phyloP scores from a whole-genome alignment of 2,888 invertebrate genomes.

The Furcula furcula region DNA sequence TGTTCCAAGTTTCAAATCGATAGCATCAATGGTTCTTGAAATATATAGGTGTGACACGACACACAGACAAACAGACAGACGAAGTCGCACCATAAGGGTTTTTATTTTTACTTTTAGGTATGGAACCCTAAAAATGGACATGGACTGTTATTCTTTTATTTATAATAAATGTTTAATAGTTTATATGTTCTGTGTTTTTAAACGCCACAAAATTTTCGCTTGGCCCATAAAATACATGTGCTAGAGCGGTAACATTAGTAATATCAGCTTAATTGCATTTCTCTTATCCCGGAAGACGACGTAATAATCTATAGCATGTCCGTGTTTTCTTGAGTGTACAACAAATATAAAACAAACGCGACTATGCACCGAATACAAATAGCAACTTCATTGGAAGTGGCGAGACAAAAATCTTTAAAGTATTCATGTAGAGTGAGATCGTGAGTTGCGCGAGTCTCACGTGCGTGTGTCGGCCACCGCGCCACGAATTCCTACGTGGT shows the following conservation, averaged over 20 bases:
- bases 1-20: too few species aligned
- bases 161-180: too few species aligned
- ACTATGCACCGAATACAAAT: slow-evolving; percentile 24
- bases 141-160: too few species aligned
- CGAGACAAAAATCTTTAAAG: slow-evolving; percentile 29
- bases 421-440: slow-evolving; percentile 20
- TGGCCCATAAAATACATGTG: not conserved
- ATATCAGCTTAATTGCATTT: slow-evolving; percentile 5
- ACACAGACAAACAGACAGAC: too few species aligned
- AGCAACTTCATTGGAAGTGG: slow-evolving; percentile 24
- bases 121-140: too few species aligned
- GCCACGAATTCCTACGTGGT: slow-evolving; percentile 53
- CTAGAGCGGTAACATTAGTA: slow-evolving; percentile 2
- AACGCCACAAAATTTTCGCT: not conserved
- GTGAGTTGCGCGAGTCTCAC: slow-evolving; percentile 34
- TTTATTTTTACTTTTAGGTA: too few species aligned
- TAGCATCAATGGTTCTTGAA: too few species aligned
- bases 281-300: slow-evolving; percentile 19
- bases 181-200: not conserved
- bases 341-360: slow-evolving; percentile 19
- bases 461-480: slow-evolving; percentile 24
- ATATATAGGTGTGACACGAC: too few species aligned
- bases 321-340: slow-evolving; percentile 16
- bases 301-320: slow-evolving; percentile 10
- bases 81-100: too few species aligned